Conservation (phyloP, 2,888 invertebrate species). For the Altica lythri region DNA sequence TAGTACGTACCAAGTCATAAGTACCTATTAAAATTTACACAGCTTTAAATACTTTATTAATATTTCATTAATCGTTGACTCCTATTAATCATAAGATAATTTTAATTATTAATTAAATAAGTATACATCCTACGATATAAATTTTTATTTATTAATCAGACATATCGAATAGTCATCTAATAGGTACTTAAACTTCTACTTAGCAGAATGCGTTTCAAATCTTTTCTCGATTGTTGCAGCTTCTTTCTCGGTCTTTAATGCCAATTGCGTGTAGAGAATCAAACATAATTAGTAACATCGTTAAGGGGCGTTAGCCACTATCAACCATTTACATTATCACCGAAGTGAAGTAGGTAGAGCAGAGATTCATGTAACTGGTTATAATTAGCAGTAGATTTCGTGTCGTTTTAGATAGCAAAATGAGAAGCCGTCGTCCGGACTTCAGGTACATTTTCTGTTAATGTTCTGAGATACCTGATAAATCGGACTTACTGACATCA, state of each 20-base stretch:
- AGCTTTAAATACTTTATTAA: too few species aligned
- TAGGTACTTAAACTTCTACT: too few species aligned
- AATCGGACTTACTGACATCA: constrained; percentile 13
- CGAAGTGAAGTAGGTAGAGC: constrained; percentile 6
- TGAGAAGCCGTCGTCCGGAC: constrained; percentile 11
- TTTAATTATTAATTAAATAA: too few species aligned
- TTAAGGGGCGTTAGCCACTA: constrained; percentile 7
- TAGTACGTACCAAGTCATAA: too few species aligned
- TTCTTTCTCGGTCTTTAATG: constrained; percentile 8
- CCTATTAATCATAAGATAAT: too few species aligned
- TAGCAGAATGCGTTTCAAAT: too few species aligned
- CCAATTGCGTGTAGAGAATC: constrained; percentile 1
- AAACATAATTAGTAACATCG: constrained; percentile 12
- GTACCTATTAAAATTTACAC: too few species aligned
- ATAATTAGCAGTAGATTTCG: constrained; percentile 15
- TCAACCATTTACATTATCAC: constrained; percentile 5
- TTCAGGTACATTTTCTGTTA: constrained; percentile 16
- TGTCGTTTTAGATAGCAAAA: constrained; percentile 20
- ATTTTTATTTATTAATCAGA: too few species aligned
- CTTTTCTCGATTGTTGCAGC: neutral
- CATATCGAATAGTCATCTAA: too few species aligned
- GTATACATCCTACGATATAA: too few species aligned
- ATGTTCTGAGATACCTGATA: constrained; percentile 18
- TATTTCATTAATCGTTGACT: too few species aligned
- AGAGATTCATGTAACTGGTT: constrained; percentile 14